phyloP scores from a whole-genome alignment of 2,113 vertebrate species.

The Platichthys stellatus region DNA sequence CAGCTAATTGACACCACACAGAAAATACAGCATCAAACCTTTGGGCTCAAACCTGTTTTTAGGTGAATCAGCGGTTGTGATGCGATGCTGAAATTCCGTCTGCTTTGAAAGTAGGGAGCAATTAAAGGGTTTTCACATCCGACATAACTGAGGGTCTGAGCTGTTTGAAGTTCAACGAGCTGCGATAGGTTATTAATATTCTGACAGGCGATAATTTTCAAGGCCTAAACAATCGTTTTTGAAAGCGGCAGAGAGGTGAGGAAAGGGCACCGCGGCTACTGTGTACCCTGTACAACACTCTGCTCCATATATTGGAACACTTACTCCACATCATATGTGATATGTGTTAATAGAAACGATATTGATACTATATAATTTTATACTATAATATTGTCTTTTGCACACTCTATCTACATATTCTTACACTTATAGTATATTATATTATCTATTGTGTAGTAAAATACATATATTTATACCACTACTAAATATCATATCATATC shows the following conservation, averaged over 20 bases:
- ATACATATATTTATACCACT: no score
- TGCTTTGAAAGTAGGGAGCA: slow-evolving; percentile 16
- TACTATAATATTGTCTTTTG: no score
- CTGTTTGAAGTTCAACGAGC: background rate
- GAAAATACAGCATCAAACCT: slow-evolving; percentile 26
- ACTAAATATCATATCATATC: no score
- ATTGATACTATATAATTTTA: no score
- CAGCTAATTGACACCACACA: slow-evolving; percentile 17
- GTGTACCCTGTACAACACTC: no score
- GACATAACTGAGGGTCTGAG: slow-evolving; percentile 31
- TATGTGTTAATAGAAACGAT: no score
- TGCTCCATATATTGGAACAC: no score
- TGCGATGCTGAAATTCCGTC: slow-evolving; percentile 24
- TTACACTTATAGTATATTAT: no score
- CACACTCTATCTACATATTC: no score
- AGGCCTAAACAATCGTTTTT: slow-evolving; percentile 47
- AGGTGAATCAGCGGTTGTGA: slow-evolving; percentile 30
- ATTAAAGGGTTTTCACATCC: slow-evolving; percentile 41
- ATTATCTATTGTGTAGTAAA: no score
- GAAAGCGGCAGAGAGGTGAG: slow-evolving; percentile 3
- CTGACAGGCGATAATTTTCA: background rate
- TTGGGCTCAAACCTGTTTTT: slow-evolving; percentile 41
- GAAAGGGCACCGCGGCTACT: slow-evolving; percentile 52
- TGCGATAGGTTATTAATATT: slow-evolving; percentile 15
- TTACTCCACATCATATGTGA: no score